Evolutionary conservation across 2,888 invertebrate species (phyloP).

Genomic region (Sinodicranocentrus sp.): DNA sequence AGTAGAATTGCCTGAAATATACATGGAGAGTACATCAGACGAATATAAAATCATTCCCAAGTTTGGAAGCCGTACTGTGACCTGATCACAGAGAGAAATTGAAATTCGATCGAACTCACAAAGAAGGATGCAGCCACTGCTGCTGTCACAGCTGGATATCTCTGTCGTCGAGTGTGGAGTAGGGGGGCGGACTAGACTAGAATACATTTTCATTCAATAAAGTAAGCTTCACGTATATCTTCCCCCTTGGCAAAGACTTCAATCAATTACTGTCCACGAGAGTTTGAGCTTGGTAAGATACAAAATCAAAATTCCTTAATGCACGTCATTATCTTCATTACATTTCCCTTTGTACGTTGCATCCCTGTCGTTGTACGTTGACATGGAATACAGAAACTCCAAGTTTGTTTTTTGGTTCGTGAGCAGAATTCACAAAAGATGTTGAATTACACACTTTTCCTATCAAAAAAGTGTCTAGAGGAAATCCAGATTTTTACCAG

Average conservation of each 20-base stretch:
- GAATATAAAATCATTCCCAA: not conserved
- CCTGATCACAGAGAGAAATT: not conserved
- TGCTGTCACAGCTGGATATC: conserved; percentile 5
- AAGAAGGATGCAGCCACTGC: not conserved
- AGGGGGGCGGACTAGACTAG: not conserved
- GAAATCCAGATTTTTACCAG: too few relatives aligned
- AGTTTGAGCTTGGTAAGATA: not conserved
- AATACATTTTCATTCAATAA: conserved; percentile 2
- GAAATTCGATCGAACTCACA: not conserved
- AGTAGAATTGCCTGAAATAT: not conserved
- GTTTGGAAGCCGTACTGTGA: too few relatives aligned
- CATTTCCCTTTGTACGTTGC: not conserved
- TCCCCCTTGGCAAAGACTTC: not conserved
- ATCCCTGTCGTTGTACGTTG: conserved; percentile 5
- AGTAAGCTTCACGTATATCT: not conserved
- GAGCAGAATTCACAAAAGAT: not conserved
- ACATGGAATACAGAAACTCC: conserved; percentile 9
- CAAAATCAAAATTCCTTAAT: conserved; percentile 12
- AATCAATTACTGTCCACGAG: conserved; percentile 2
- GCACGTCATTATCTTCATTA: conserved; percentile 23
- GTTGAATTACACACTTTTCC: not conserved
- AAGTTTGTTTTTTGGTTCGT: not conserved
- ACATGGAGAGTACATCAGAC: not conserved
- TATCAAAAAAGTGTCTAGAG: not conserved
- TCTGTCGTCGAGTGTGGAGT: not conserved